Evolutionary conservation across 30 jellyfish, hydroid and myxozoan genomes (phyloP).

Genomic region (Rhopilema esculentum): DNA sequence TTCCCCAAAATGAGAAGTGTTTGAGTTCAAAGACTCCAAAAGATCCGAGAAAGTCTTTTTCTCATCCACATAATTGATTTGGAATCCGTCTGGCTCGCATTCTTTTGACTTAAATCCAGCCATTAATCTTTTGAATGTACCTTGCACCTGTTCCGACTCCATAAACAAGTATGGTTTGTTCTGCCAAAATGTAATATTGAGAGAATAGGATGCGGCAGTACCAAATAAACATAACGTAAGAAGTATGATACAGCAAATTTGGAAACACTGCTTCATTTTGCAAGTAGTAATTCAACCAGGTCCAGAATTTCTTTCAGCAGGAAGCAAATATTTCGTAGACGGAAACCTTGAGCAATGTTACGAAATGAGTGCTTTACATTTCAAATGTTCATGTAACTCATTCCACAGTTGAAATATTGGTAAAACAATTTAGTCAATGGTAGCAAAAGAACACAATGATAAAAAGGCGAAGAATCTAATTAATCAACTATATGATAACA

Average conservation of each 20-base stretch:
- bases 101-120: neutral
- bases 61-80: constrained; percentile 2
- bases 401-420: no score
- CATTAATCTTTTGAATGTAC: neutral
- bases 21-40: neutral
- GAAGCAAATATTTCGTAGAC: no score
- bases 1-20: neutral
- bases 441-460: no score
- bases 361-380: no score
- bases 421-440: no score
- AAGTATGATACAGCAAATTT: neutral
- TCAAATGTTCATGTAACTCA: no score
- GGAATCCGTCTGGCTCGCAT: constrained; percentile 38
- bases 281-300: no score
- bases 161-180: constrained; percentile 31
- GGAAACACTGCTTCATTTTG: no score
- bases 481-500: no score
- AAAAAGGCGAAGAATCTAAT: no score
- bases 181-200: constrained; percentile 23
- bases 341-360: no score
- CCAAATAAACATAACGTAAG: neutral
- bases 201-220: neutral
- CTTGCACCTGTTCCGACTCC: neutral
- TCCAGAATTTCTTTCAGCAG: no score
- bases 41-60: constrained; percentile 14